Evolutionary conservation across 1,140 invertebrate species (phyloP), one percentile per base, ranked within the genome.

Genomic region (Probaryconus sp.): DNA sequence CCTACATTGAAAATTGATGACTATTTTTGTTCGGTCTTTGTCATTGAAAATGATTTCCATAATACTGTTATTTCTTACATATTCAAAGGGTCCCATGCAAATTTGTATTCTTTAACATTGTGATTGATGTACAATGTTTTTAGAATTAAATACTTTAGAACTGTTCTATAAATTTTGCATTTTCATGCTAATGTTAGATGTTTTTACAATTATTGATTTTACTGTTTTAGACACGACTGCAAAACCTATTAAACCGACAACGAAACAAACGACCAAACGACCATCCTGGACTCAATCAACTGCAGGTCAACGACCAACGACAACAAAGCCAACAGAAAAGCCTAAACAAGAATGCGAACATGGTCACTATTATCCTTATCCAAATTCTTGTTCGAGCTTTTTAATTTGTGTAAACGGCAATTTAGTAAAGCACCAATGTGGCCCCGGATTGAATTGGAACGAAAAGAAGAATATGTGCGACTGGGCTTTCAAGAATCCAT

Each of bases 391-490:
- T 64, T 88, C 89, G 6, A 90, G 89, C 60, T 94, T 93, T 80
- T 89, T 90, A 43, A 89, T 94, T 1, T 94, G 93, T 79, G 91
- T 92, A 0, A 93, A 94, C 80, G 90, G 90, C 0, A 81, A 90
- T 28, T 81, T 93, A 6, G 83, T 94, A 0, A 83, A 89, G 2
- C 92, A 92, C 69, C 88, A 87, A 38, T 95, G 94, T 81, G 91
- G 91, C 0, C 91, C 92, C 1, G 93, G 92, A 1, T 83, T 94
- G 1, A 89, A 91, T 20, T 95, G 92, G 92, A 91, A 91, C 51
- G 81, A 87, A 0, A 88, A 90, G 2, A 87, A 85, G 18, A 89
- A 88, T 2, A 92, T 92, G 83, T 95, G 93, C 72, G 93, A 94
- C 74, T 94, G 91, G 91, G 88, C 88, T 0, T 89, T 89, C 42